Percentiles rank a stretch among this genome's conserved stretches.
phyloP scores from a whole-genome alignment of 2,888 invertebrate species.

The Homarus gammarus region DNA sequence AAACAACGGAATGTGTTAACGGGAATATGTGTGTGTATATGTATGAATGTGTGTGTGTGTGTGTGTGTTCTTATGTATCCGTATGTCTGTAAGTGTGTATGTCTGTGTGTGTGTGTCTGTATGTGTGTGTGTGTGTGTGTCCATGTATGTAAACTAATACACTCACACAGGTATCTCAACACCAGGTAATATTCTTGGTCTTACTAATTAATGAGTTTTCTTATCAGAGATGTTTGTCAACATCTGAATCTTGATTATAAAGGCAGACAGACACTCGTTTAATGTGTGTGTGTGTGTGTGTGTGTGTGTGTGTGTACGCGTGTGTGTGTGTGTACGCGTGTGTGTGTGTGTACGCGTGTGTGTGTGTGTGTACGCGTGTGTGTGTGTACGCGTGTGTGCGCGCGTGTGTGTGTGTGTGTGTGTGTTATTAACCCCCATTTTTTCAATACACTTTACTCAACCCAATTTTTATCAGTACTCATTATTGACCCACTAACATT shows the following conservation, averaged over 20 bases:
- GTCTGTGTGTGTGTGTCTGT: slow-evolving; percentile 31
- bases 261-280: too few relatives aligned
- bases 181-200: too few relatives aligned
- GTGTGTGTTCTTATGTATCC: background rate
- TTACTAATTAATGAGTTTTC: too few relatives aligned
- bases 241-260: too few relatives aligned
- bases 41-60: background rate
- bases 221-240: too few relatives aligned
- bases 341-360: background rate
- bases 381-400: slow-evolving; percentile 1
- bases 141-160: too few relatives aligned
- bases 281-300: background rate
- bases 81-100: slow-evolving; percentile 14
- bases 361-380: background rate
- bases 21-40: background rate
- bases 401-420: too few relatives aligned
- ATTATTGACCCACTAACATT: too few relatives aligned
- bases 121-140: too few relatives aligned
- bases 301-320: background rate
- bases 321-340: slow-evolving; percentile 21
- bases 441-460: too few relatives aligned
- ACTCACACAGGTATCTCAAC: too few relatives aligned
- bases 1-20: background rate
- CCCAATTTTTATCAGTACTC: too few relatives aligned
- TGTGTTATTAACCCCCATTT: background rate